Percentiles rank a stretch among this genome's conserved stretches.
phyloP scores from a whole-genome alignment of 2,888 invertebrate species.

The Cosmorhoe ocellata region DNA sequence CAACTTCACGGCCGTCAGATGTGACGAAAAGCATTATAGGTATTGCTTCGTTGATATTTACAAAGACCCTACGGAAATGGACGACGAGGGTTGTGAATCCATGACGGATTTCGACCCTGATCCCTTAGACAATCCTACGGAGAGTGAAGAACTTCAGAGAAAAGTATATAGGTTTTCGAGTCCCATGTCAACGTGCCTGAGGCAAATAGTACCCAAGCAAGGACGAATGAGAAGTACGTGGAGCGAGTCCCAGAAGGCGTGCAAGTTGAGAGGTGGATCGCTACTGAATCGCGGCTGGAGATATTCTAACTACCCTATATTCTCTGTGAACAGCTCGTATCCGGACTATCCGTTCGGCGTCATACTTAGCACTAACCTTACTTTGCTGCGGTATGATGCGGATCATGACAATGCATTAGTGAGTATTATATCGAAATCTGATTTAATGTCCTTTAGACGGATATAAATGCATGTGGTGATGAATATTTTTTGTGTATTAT shows the following conservation, averaged over 20 bases:
- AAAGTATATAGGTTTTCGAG: slow-evolving; percentile 51
- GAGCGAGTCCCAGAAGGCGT: slow-evolving; percentile 48
- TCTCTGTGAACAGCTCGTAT: slow-evolving; percentile 25
- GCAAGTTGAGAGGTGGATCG: slow-evolving; percentile 49
- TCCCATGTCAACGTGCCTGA: slow-evolving; percentile 63
- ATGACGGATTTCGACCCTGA: slow-evolving; percentile 17
- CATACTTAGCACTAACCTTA: slow-evolving; percentile 2
- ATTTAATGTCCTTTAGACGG: no score
- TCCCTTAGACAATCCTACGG: neutral
- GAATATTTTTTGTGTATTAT: no score
- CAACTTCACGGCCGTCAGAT: slow-evolving; percentile 59
- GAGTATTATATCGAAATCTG: neutral
- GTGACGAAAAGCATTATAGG: slow-evolving; percentile 61
- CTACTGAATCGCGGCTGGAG: slow-evolving; percentile 70
- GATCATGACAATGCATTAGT: slow-evolving; percentile 12
- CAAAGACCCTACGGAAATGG: slow-evolving; percentile 31
- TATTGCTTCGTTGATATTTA: slow-evolving; percentile 69
- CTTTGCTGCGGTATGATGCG: slow-evolving; percentile 15
- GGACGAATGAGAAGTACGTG: slow-evolving; percentile 65
- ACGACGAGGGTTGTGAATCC: slow-evolving; percentile 50
- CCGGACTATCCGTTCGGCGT: slow-evolving; percentile 44
- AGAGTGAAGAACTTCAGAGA: neutral
- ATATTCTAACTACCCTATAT: slow-evolving; percentile 56
- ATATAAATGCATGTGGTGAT: no score
- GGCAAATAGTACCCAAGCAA: slow-evolving; percentile 34